Evolutionary conservation across 2,113 vertebrate genomes (phyloP).

Genomic region (Stigmatopora nigra): DNA sequence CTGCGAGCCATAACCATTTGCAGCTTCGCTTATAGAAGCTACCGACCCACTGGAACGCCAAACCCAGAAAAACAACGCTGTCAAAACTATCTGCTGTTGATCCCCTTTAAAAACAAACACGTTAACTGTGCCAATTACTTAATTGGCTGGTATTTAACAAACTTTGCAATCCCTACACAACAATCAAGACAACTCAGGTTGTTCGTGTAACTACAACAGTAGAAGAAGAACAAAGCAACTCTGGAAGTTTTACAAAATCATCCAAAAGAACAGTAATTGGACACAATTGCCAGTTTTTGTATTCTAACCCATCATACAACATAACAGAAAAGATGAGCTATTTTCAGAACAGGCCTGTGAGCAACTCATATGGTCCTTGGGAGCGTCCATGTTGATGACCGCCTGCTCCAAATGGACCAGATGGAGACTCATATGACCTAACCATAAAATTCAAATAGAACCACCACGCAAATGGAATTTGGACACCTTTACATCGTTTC

Average conservation of each 20-base stretch:
- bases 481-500: not conserved
- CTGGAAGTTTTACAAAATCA: not conserved
- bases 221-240: not conserved
- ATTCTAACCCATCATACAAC: too few relatives aligned
- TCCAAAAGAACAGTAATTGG: too few relatives aligned
- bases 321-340: not conserved
- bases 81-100: not conserved
- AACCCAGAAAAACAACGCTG: not conserved
- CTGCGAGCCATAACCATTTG: constrained; percentile 13
- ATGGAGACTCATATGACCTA: too few relatives aligned
- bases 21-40: constrained; percentile 2
- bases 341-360: not conserved
- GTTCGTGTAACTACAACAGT: not conserved
- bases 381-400: not conserved
- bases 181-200: not conserved
- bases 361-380: not conserved
- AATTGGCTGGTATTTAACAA: not conserved
- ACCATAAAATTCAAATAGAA: not conserved
- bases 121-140: not conserved
- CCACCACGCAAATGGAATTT: not conserved
- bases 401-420: not conserved
- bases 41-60: not conserved
- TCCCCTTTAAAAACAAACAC: not conserved
- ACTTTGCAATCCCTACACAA: not conserved
- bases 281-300: too few relatives aligned